Conservation (phyloP, 2,113 vertebrate genomes). For the Mesembrinibis cayennensis region DNA sequence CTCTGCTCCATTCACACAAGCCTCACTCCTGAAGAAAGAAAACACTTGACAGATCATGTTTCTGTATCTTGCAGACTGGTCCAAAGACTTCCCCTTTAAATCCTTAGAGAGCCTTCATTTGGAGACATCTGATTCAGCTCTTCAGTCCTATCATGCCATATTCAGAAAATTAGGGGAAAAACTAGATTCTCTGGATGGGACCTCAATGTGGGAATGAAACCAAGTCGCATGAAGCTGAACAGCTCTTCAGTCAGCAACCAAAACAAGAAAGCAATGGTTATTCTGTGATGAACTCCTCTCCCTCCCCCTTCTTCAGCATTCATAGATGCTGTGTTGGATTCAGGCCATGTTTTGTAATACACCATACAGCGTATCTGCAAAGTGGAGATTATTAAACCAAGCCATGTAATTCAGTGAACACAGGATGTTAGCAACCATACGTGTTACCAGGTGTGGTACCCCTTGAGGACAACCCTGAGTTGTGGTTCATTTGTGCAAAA, state of each 20-base stretch:
- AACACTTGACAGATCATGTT: background rate
- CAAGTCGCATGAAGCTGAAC: background rate
- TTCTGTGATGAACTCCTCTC: background rate
- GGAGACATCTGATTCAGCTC: background rate
- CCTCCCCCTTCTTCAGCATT: background rate
- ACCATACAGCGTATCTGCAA: background rate
- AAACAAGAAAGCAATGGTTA: background rate
- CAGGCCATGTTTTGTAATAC: background rate
- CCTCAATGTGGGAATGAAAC: background rate
- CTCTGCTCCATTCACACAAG: background rate
- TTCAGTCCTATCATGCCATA: background rate
- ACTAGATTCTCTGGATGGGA: background rate
- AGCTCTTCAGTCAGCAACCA: background rate
- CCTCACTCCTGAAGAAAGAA: background rate
- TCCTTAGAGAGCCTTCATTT: background rate
- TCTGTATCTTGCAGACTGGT: background rate
- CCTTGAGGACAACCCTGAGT: background rate
- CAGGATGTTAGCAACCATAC: background rate
- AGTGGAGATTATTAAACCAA: background rate
- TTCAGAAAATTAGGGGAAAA: background rate
- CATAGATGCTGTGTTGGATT: background rate
- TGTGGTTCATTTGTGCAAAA: background rate
- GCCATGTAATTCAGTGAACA: fast-evolving
- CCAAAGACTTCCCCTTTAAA: background rate
- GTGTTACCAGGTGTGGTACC: background rate